Conservation (phyloP, 35 echinoderm and acorn worm species). For the Apostichopus japonicus region DNA sequence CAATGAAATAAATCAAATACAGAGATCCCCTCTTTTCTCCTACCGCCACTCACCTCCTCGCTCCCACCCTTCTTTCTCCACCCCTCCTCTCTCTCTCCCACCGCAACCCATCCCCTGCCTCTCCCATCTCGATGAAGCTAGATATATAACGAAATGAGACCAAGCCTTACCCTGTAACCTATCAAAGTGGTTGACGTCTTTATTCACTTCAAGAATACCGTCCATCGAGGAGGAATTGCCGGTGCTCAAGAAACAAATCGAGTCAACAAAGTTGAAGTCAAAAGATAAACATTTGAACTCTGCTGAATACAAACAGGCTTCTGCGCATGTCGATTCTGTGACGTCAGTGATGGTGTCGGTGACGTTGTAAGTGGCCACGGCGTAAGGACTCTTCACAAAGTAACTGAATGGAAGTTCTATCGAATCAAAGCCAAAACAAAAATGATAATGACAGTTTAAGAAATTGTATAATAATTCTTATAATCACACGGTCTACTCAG, state of each 20-base stretch:
- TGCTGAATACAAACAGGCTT: conserved; percentile 53
- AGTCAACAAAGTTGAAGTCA: conserved; percentile 55
- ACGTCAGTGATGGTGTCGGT: conserved; percentile 59
- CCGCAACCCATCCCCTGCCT: background rate
- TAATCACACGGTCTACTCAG: too few species aligned
- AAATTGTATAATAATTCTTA: too few species aligned
- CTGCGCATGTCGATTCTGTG: conserved; percentile 68
- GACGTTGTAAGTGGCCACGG: conserved; percentile 7
- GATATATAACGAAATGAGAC: background rate
- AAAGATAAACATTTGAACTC: conserved; percentile 66
- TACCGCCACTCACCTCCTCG: too few species aligned
- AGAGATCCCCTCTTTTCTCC: too few species aligned
- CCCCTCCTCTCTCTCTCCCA: background rate
- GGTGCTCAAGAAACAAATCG: conserved; percentile 51
- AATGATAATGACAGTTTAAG: background rate
- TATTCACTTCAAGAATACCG: conserved; percentile 32
- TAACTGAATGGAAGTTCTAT: conserved; percentile 87
- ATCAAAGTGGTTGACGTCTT: conserved; percentile 74
- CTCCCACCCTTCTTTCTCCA: too few species aligned
- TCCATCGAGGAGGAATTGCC: conserved; percentile 6
- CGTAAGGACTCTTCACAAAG: conserved; percentile 63
- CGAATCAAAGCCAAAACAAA: background rate
- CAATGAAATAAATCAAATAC: too few species aligned
- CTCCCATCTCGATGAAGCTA: background rate
- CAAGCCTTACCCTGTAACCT: conserved; percentile 70